Evolutionary conservation across 2,113 vertebrate species (phyloP).

Genomic region (Hippoglossus stenolepis): DNA sequence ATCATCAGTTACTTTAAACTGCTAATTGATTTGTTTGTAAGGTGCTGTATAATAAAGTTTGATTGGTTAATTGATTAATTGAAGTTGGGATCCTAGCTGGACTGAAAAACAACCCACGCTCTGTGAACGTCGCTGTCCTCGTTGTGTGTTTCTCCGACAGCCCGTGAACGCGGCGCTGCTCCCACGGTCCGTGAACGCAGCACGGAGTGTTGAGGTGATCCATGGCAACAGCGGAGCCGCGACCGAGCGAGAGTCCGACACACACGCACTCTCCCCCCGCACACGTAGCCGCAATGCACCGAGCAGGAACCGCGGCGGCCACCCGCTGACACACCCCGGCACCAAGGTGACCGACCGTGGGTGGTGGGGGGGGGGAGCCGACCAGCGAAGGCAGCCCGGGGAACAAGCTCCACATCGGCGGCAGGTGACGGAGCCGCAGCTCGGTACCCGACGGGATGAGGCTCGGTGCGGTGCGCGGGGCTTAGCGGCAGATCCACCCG

Average conservation of each 20-base stretch:
- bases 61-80: too few relatives aligned
- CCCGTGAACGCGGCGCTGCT: conserved; percentile 63
- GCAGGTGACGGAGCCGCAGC: conserved; percentile 57
- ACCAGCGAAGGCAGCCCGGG: neutral
- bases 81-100: too few relatives aligned
- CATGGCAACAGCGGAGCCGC: conserved; percentile 84
- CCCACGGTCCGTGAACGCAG: conserved; percentile 73
- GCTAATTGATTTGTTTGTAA: too few relatives aligned
- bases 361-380: too few relatives aligned
- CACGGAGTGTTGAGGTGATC: conserved; percentile 83
- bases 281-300: conserved; percentile 30
- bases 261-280: conserved; percentile 15
- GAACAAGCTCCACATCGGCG: conserved; percentile 42
- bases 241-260: conserved; percentile 36
- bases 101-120: too few relatives aligned
- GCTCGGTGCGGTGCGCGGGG: conserved; percentile 13
- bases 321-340: conserved; percentile 34
- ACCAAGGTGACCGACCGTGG: conserved; percentile 73
- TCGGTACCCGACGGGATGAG: conserved; percentile 48
- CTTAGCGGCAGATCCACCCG: conserved; percentile 14
- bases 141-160: conserved; percentile 23
- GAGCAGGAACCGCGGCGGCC: conserved; percentile 30
- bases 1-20: too few relatives aligned
- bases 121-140: neutral
- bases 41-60: too few relatives aligned